phyloP scores from a whole-genome alignment of 2,113 vertebrate genomes.

The Elephantulus edwardii region DNA sequence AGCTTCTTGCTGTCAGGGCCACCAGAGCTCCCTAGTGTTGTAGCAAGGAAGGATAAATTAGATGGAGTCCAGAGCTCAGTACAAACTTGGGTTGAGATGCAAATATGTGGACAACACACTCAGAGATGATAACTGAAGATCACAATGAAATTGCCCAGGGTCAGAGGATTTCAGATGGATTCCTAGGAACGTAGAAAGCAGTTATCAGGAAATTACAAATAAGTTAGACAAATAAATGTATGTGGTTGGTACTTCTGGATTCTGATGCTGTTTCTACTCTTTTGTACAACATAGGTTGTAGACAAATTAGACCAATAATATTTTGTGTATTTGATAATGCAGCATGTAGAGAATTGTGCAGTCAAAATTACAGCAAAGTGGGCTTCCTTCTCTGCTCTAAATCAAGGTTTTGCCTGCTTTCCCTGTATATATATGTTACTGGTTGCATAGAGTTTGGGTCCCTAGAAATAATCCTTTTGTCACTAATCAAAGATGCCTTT shows the following conservation, averaged over 20 bases:
- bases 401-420: not conserved
- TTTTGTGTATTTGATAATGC: not conserved
- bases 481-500: not conserved
- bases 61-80: not conserved
- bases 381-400: slow-evolving; percentile 8
- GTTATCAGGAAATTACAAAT: slow-evolving; percentile 28
- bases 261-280: not conserved
- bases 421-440: not conserved
- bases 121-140: not conserved
- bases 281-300: slow-evolving; percentile 1
- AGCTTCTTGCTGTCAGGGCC: not conserved
- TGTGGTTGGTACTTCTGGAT: not conserved
- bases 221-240: slow-evolving; percentile 31
- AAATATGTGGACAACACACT: not conserved
- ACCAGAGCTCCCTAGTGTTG: not conserved
- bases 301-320: slow-evolving; percentile 13
- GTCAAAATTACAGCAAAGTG: slow-evolving; percentile 29
- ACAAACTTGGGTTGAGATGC: slow-evolving; percentile 5
- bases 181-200: slow-evolving; percentile 47
- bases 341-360: not conserved
- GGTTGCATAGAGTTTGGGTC: not conserved
- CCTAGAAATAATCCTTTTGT: not conserved
- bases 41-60: not conserved
- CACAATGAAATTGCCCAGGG: slow-evolving; percentile 38
- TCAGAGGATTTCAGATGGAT: not conserved